These are phyloP conservation scores for Malacosoma neustria DNA, from an alignment of 2,888 invertebrate species.

Conservation along the genomic window DNA sequence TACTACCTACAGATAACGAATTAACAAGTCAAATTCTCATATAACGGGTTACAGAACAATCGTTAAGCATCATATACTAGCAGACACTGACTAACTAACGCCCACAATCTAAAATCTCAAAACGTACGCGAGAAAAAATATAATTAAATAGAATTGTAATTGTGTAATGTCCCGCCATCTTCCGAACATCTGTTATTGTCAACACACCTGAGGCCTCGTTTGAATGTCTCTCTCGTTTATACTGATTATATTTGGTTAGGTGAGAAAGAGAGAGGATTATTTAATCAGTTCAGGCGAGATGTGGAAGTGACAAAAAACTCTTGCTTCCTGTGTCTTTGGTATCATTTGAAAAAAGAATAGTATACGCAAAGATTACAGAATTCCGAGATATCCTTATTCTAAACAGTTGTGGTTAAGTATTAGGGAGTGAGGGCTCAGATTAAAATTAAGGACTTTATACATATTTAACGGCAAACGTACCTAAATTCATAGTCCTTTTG, in stretches of 20 bases:
- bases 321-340: constrained; percentile 73
- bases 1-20: constrained; percentile 26
- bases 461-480: too few relatives aligned
- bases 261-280: constrained; percentile 27
- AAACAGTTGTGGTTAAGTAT: too few relatives aligned
- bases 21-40: constrained; percentile 40
- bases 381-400: too few relatives aligned
- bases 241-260: constrained; percentile 9
- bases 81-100: constrained; percentile 32
- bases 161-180: constrained; percentile 63
- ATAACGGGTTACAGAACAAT: background rate
- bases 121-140: constrained; percentile 50
- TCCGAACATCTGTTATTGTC: constrained; percentile 71
- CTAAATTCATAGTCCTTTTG: too few relatives aligned
- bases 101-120: constrained; percentile 49
- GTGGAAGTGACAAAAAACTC: constrained; percentile 74
- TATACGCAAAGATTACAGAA: constrained; percentile 27
- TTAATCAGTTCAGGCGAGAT: constrained; percentile 41
- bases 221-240: constrained; percentile 27
- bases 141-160: constrained; percentile 72
- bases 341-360: constrained; percentile 72
- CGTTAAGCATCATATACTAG: background rate
- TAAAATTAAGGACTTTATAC: too few relatives aligned
- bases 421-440: too few relatives aligned
- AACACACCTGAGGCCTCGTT: constrained; percentile 62